Evolutionary conservation across 2,888 invertebrate genomes (phyloP), one percentile per base, ranked within the genome.

Genomic region (Heliconius ethilla): DNA sequence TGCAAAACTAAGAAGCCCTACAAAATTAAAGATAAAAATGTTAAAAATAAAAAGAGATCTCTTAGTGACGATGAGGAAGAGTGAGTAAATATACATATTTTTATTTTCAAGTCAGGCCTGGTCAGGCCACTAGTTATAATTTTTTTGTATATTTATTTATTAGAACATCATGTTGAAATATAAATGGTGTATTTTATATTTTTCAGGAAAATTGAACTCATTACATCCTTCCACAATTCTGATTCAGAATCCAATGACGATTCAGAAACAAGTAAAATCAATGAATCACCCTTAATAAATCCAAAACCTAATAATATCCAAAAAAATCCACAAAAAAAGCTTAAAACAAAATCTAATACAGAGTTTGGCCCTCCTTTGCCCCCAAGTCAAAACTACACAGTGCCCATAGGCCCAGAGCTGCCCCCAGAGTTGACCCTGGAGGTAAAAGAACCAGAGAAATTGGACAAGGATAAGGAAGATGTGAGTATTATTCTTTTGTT

Each of bases 121-220:
- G 51, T 51, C 22, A 9, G 18, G 7, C 22, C 51, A 51, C 51
- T 51, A 18, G 51, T 18, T 7, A 51, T 51, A 18, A 2, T 51
- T 51, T 51, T 51, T 51, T 45, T 5, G 15, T 15, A 15, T 51
- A 9, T 22, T 7, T 51, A 22, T 51, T 51, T 51, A 51, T 51
- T 51, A 22, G 2, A 51, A 51, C 22, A 51, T 51, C 51, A 22
- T 51, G 51, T 22, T 22, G 3, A 51, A 51, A 51, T 51, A 51
- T 51, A 22, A 51, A 51, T 51, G 18, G 6, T 51, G 22, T 59
- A 59, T 25, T 63, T 73, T 62, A 33, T 59, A 79, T 77, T 77
- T 87, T 88, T 29, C 90, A 95, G 95, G 78, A 95, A 94, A 92
- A 95, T 95, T 82, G 95, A 95, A 87, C 85, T 95, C 65, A 95